These are phyloP conservation scores for Lamprotornis superbus DNA, from an alignment of 2,113 vertebrate species.

Conservation along the genomic window DNA sequence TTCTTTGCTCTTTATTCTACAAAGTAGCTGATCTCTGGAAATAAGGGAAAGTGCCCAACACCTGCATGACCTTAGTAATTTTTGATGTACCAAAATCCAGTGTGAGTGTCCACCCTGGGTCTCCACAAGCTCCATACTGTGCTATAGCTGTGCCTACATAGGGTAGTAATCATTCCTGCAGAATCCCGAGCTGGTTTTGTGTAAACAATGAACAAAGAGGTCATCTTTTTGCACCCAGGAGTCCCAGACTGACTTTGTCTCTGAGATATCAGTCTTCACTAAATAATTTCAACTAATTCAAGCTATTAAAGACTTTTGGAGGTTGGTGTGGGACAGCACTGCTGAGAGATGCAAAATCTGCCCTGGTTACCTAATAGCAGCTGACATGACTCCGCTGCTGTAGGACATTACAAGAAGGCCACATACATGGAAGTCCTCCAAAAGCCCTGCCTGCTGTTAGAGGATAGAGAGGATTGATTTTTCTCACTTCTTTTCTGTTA, in stretches of 20 bases:
- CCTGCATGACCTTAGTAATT: background rate
- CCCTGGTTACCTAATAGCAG: background rate
- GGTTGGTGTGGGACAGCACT: background rate
- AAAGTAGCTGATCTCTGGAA: background rate
- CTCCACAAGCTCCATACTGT: accelerated
- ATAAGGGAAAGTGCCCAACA: background rate
- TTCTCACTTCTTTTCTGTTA: background rate
- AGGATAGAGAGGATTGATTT: background rate
- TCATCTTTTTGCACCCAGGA: background rate
- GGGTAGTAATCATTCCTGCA: background rate
- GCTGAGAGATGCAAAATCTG: background rate
- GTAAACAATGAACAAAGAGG: background rate
- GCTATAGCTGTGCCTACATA: background rate
- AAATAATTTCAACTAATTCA: background rate
- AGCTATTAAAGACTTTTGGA: background rate
- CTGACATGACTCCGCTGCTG: background rate
- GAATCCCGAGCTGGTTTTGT: background rate
- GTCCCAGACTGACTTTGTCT: background rate
- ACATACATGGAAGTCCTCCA: background rate
- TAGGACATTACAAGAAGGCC: background rate
- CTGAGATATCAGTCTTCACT: background rate
- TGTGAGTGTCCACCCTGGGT: background rate
- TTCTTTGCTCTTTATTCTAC: background rate
- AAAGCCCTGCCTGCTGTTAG: background rate
- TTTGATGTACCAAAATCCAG: background rate